Evolutionary conservation across 1,140 invertebrate species (phyloP), one percentile per base, ranked within the genome.

Genomic region (Tetragnatha versicolor): DNA sequence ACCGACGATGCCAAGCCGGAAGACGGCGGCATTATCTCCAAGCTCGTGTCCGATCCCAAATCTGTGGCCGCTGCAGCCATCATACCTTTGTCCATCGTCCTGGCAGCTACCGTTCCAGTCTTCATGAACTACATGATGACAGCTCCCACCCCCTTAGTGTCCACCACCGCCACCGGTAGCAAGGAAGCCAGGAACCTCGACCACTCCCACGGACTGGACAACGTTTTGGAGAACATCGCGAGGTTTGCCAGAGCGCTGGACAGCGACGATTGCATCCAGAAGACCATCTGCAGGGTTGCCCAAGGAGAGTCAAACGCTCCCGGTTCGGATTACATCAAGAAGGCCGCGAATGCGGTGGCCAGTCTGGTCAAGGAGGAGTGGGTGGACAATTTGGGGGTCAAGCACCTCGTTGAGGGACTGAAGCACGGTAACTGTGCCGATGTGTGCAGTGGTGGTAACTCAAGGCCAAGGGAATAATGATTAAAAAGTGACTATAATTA

Each of bases 101-200:
- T 58, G 25, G 60, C 61, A 10, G 45, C 60, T 9, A 47, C 55
- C 10, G 61, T 77, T 4, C 73, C 73, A n/a, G 73, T 77, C n/a
- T 12, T 77, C 9, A 60, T 77, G 45, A 77, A 77, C 31, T 77
- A 77, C 45, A 35, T 55, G 47, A 77, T 77, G 73, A 77, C 73
- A 0, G n/a, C 31, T 2, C 12, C 7, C 2, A n/a, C 58, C 0
- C 49, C 22, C 37, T 20, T 42, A 2, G n/a, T 65, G n/a, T 35
- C 55, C 9, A 65, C 60, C 6, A 77, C 73, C 17, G 73, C 73
- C 6, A 29, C 47, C 3, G 35, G 39, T 49, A 77, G 39, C 17
- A 77, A 66, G 20, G 47, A 65, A 20, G 47, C 47, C n/a, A 66
- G 73, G 17, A 66, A 42, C 22, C 2, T 77, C 10, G 49, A 63